A percentile compares a stretch with the other conserved stretches of the same genome.
Conservation (phyloP, 2,797 vertebrate species). For the Neopelma chrysocephalum region DNA sequence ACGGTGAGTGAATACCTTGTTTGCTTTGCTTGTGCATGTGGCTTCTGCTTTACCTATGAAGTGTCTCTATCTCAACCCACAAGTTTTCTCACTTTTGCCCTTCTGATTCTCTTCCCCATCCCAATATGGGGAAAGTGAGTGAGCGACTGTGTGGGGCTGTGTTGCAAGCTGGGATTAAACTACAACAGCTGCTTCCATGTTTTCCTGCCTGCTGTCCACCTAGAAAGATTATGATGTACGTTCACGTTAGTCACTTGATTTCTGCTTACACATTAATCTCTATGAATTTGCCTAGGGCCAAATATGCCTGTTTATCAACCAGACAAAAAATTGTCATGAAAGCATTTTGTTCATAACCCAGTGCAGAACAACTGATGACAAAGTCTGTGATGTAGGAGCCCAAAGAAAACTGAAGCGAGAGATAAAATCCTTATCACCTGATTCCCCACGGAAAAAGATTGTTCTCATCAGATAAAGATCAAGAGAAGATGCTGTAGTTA, state of each 20-base stretch:
- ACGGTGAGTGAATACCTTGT: not conserved
- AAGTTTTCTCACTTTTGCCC: not conserved
- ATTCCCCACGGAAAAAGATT: not conserved
- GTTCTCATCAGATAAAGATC: slow-evolving; percentile 28
- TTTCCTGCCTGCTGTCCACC: not conserved
- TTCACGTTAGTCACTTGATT: not conserved
- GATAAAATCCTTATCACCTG: slow-evolving; percentile 34
- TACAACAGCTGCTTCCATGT: not conserved
- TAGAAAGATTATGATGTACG: fast-evolving
- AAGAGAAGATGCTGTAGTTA: slow-evolving; percentile 39
- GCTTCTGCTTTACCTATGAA: not conserved
- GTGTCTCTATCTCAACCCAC: not conserved
- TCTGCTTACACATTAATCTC: not conserved
- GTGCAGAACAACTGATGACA: not conserved
- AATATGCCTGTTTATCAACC: not conserved
- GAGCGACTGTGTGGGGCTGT: not conserved
- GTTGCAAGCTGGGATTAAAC: not conserved
- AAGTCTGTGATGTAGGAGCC: not conserved
- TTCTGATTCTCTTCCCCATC: not conserved
- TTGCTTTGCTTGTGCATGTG: not conserved
- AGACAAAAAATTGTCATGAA: not conserved
- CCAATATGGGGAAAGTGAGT: fast-evolving
- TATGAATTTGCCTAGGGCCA: not conserved
- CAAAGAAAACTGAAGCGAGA: not conserved
- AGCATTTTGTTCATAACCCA: not conserved